Base-by-base conservation (phyloP, 1,140 invertebrate genomes). In the Apis dorsata region DNA sequence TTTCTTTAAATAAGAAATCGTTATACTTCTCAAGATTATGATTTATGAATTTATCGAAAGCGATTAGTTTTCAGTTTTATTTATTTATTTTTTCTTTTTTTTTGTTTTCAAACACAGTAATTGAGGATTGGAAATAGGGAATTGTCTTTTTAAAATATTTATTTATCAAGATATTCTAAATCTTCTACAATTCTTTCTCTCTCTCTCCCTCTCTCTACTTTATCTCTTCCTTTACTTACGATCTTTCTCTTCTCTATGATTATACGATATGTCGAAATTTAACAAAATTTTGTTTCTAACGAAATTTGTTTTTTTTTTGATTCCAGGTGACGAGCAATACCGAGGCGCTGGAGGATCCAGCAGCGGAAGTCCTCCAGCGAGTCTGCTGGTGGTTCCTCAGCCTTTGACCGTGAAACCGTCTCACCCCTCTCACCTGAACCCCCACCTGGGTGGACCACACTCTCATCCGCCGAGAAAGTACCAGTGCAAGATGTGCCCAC, bases 401-500 rank as follows among this genome's bases (percentile, higher is more conserved):
- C 98, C 98, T 62, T 96, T 98, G 84, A 98, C 98, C 92, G 97
- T 93, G 15, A 94, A 94, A 85, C 93, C 93, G 17, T 92, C 93
- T 79, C 93, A 94, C 87, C 92, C 92, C 72, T 92, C 93, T 79
- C 94, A 94, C 85, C 83, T 94, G 79, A 94, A 94, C 83, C 92
- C 93, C 70, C 93, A 94, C 87, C 90, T 94, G 68, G 91, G 91
- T 71, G 93, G 93, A 65, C 93, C 93, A 10, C 93, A 93, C 76
- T 93, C 93, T 78, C 93, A 93, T 90, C 95, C 94, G 84, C 95
- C 93, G 55, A 93, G 97, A 93, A 98, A 98, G 93, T 99, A 99
- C 95, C 98, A 98, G 93, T 99, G 98, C 96, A 99, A 99, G 95
- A 99, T 99, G 98, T 99, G 98, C 94, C 98, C 98, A 86, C 98